A percentile compares a stretch with the other conserved stretches of the same genome.
These are phyloP conservation scores for Coracias cyanogaster DNA, from an alignment of 2,797 vertebrate species.

Conservation along the genomic window DNA sequence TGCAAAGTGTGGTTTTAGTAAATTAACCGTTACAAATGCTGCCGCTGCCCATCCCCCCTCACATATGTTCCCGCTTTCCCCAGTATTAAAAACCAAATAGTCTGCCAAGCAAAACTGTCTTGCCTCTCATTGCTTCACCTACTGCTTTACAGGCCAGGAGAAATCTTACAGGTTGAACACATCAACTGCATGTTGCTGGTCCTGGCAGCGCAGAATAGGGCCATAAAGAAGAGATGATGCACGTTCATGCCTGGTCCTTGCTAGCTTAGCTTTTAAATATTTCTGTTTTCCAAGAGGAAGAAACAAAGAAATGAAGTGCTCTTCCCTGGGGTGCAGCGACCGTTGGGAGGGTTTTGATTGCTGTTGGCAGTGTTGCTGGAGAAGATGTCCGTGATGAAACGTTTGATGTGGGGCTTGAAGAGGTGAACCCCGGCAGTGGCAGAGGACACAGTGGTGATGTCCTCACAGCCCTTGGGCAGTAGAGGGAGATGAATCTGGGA, in stretches of 20 bases:
- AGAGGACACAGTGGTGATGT: background rate
- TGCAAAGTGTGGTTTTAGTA: conserved; percentile 24
- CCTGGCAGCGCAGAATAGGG: background rate
- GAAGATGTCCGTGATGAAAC: background rate
- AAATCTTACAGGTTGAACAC: accelerated
- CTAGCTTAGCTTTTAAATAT: background rate
- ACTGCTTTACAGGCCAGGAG: background rate
- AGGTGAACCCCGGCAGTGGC: background rate
- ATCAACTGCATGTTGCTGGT: background rate
- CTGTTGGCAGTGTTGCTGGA: background rate
- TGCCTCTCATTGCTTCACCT: background rate
- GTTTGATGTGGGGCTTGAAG: background rate
- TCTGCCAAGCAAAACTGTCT: background rate
- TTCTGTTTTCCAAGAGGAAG: conserved; percentile 16
- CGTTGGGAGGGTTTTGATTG: conserved; percentile 43
- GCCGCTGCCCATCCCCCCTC: conserved; percentile 36
- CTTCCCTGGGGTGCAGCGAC: background rate
- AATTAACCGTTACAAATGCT: conserved; percentile 51
- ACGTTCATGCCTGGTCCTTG: background rate
- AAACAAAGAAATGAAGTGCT: conserved; percentile 8
- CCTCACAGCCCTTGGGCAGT: background rate
- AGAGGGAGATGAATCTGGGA: background rate
- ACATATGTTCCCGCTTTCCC: conserved; percentile 35
- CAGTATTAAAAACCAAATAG: conserved; percentile 7
- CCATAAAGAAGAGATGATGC: background rate